Evolutionary conservation across 2,888 invertebrate species (phyloP).

Genomic region (Hemicrepidius hirtus): DNA sequence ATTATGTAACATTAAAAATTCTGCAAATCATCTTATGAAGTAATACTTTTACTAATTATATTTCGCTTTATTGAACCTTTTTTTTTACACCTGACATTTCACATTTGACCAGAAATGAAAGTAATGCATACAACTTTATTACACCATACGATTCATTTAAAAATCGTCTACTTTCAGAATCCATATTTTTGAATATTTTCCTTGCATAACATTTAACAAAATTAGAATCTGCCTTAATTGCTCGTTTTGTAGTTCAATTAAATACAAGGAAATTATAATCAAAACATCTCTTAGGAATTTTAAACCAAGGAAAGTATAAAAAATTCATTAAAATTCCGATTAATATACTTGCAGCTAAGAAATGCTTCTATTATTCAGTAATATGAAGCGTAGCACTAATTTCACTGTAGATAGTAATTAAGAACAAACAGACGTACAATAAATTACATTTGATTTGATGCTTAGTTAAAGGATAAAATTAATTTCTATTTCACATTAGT

Average conservation of each 20-base stretch:
- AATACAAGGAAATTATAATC: not conserved
- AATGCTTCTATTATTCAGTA: not conserved
- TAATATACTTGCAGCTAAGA: not conserved
- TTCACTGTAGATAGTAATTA: constrained; percentile 2
- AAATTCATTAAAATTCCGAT: not conserved
- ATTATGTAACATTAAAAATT: constrained; percentile 3
- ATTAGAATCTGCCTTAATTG: no score
- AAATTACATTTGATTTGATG: no score
- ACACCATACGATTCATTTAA: not conserved
- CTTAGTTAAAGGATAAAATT: no score
- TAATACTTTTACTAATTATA: no score
- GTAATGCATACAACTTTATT: not conserved
- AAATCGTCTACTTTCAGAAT: not conserved
- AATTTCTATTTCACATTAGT: no score
- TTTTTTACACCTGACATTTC: not conserved
- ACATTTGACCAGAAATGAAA: constrained; percentile 6
- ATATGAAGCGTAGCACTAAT: constrained; percentile 1
- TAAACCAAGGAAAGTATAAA: not conserved
- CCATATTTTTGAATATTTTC: no score
- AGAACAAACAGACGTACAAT: not conserved
- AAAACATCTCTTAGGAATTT: no score
- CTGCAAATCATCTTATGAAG: not conserved
- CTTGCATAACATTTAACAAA: no score
- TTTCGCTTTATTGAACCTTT: not conserved
- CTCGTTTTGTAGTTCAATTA: no score